These are phyloP conservation scores for Crax fasciolata DNA, from an alignment of 2,797 vertebrate species.

Conservation along the genomic window DNA sequence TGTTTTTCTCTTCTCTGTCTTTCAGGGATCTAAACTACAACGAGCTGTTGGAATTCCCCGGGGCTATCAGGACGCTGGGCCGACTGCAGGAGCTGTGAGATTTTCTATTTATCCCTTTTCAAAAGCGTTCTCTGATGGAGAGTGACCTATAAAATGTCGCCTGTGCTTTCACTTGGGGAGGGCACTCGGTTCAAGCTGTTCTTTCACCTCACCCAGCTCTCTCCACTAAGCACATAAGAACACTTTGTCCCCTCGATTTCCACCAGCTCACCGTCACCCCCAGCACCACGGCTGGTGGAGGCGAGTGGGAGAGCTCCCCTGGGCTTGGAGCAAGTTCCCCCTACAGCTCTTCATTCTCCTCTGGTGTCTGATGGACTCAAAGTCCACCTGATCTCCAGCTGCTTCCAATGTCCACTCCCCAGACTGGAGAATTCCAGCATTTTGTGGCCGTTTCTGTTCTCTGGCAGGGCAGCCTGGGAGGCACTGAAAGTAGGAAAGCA, in stretches of 20 bases:
- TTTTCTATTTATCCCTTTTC: slow-evolving; percentile 41
- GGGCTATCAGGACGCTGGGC: slow-evolving; percentile 92
- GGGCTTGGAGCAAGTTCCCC: neutral
- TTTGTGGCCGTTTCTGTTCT: neutral
- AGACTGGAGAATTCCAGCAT: neutral
- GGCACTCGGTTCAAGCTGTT: neutral
- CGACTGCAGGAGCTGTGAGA: slow-evolving; percentile 97
- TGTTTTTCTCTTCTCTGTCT: slow-evolving; percentile 53
- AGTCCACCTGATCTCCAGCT: neutral
- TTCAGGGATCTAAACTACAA: slow-evolving; percentile 96
- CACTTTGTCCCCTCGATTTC: neutral
- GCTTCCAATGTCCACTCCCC: neutral
- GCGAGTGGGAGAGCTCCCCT: neutral
- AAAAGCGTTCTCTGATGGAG: neutral
- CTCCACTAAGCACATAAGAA: neutral
- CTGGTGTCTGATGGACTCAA: neutral
- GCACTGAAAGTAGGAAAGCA: neutral
- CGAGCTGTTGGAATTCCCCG: slow-evolving; percentile 92
- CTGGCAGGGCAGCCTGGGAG: neutral
- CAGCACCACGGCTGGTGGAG: rapidly evolving
- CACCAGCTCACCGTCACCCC: neutral
- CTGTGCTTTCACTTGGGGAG: neutral
- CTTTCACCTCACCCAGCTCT: neutral
- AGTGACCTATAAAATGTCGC: rapidly evolving
- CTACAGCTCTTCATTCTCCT: neutral